phyloP scores from a whole-genome alignment of 2,888 invertebrate genomes.

The Watsonalla cultraria region DNA sequence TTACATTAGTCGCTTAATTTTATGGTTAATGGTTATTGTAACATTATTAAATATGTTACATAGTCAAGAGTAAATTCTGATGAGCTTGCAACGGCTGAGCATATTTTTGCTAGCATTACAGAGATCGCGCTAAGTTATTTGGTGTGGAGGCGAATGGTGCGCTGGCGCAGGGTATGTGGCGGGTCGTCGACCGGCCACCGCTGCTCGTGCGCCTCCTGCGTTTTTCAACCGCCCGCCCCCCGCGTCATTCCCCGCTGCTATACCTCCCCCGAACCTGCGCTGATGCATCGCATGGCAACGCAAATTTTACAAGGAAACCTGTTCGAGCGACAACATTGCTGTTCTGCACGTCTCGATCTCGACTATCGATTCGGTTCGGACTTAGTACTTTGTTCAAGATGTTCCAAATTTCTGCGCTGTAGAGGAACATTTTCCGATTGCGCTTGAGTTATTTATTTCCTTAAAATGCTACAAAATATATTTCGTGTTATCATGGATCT shows the following conservation, averaged over 20 bases:
- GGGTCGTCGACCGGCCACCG: conserved; percentile 75
- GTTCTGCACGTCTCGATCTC: conserved; percentile 41
- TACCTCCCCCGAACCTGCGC: conserved; percentile 63
- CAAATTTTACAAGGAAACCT: conserved; percentile 75
- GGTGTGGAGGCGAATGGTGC: conserved; percentile 62
- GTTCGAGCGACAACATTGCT: conserved; percentile 59
- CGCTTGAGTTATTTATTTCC: neutral
- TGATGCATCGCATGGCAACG: conserved; percentile 74
- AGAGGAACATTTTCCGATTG: neutral
- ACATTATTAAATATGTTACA: neutral
- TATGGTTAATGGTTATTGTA: no score
- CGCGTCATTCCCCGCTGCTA: conserved; percentile 40
- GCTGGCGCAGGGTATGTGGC: conserved; percentile 69
- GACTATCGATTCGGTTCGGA: conserved; percentile 30
- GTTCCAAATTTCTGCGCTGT: neutral
- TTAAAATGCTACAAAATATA: neutral
- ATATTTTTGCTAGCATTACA: conserved; percentile 48
- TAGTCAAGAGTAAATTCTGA: conserved; percentile 1
- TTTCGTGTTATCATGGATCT: neutral
- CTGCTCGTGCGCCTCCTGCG: conserved; percentile 72
- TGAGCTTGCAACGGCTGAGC: conserved; percentile 11
- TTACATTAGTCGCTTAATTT: no score
- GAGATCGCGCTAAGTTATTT: conserved; percentile 61
- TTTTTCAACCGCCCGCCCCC: conserved; percentile 59
- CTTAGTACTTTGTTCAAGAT: neutral